A percentile compares a stretch with the other conserved stretches of the same genome.
These are phyloP conservation scores for Dipodomys merriami DNA, from an alignment of 2,113 vertebrate species.

Conservation along the genomic window DNA sequence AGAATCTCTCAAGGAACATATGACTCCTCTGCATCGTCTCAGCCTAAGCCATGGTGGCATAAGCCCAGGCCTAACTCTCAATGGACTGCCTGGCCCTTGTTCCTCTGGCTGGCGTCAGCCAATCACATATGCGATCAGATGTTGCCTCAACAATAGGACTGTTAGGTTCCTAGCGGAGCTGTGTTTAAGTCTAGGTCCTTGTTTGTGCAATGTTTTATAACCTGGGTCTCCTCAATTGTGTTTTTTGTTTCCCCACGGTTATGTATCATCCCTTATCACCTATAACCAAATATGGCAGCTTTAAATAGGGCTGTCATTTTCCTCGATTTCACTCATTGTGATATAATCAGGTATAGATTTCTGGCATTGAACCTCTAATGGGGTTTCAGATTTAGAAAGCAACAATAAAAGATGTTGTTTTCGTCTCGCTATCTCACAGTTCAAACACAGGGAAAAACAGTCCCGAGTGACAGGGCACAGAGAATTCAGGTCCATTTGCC, in stretches of 20 bases:
- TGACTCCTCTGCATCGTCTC: neutral
- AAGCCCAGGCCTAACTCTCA: constrained; percentile 32
- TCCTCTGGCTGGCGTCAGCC: constrained; percentile 55
- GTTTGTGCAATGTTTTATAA: constrained; percentile 71
- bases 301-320: constrained; percentile 86
- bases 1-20: neutral
- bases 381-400: constrained; percentile 78
- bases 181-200: constrained; percentile 65
- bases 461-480: neutral
- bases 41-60: neutral
- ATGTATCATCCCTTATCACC: constrained; percentile 77
- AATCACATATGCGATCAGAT: constrained; percentile 63
- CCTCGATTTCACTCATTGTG: constrained; percentile 88
- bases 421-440: neutral
- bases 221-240: constrained; percentile 66
- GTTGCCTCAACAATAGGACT: constrained; percentile 73
- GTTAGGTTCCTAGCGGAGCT: constrained; percentile 61
- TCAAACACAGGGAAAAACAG: constrained; percentile 14
- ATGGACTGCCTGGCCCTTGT: neutral
- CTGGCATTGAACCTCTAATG: constrained; percentile 83
- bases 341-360: constrained; percentile 92
- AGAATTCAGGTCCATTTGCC: neutral
- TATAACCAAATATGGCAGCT: constrained; percentile 86
- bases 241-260: constrained; percentile 57
- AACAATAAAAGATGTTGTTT: constrained; percentile 39